phyloP scores from a whole-genome alignment of 2,888 invertebrate genomes.

The Archips crataeganus region DNA sequence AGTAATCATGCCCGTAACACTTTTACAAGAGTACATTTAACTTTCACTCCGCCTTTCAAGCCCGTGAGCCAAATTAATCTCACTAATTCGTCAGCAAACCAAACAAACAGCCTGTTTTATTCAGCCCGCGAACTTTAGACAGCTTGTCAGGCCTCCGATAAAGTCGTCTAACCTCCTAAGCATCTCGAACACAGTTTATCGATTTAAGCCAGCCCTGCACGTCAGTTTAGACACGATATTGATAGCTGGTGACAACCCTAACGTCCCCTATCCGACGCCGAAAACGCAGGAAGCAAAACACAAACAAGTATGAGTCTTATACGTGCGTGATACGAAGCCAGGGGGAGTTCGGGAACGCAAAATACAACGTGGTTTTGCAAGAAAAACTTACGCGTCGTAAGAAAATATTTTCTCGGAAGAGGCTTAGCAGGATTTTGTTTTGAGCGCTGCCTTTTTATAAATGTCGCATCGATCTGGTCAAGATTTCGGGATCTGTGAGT shows the following conservation, averaged over 20 bases:
- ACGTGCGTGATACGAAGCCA: neutral
- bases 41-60: neutral
- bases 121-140: slow-evolving; percentile 36
- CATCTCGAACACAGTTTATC: slow-evolving; percentile 41
- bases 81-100: slow-evolving; percentile 28
- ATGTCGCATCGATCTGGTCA: slow-evolving; percentile 41
- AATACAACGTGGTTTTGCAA: slow-evolving; percentile 12
- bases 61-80: slow-evolving; percentile 26
- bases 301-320: slow-evolving; percentile 11
- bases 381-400: slow-evolving; percentile 38
- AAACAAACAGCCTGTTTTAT: slow-evolving; percentile 40
- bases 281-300: slow-evolving; percentile 2
- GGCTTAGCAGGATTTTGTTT: slow-evolving; percentile 42
- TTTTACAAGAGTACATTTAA: neutral
- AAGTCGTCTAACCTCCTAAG: slow-evolving; percentile 33
- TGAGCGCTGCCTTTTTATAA: slow-evolving; percentile 41
- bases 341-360: neutral
- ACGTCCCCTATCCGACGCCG: slow-evolving; percentile 16
- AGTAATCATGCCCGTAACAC: neutral
- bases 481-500: slow-evolving; percentile 36
- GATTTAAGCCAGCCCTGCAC: slow-evolving; percentile 37
- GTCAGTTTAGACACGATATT: slow-evolving; percentile 39
- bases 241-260: slow-evolving; percentile 42
- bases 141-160: slow-evolving; percentile 37
- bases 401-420: slow-evolving; percentile 40